Evolutionary conservation across 2,888 invertebrate species (phyloP), one percentile per base, ranked within the genome.

Genomic region (Lepidocyrtinus sp.): DNA sequence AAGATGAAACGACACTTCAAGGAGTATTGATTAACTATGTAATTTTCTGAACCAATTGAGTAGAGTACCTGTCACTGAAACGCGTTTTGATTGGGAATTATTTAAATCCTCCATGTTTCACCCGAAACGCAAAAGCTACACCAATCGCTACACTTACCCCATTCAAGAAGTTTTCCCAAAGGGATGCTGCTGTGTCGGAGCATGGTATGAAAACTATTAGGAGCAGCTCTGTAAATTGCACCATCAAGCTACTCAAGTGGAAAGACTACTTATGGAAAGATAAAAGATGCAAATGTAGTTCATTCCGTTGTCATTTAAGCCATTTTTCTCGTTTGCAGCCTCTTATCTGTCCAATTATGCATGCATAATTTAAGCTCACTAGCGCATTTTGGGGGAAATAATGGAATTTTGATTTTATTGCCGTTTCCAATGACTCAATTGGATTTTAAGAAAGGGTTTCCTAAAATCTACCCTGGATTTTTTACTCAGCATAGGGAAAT

Each of bases 191-290:
- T 68, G 68, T 75, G 68, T 69, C 75, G 71, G 71, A 65, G 76
- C n/a, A n/a, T 76, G 76, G 71, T 15, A 76, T 71, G 59, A 71
- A 70, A 71, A 75, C 65, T 76, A 59, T 76, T 76, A 59, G 50
- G 50, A 76, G 76, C 65, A 65, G 65, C 65, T 76, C 71, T 76
- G 24, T 55, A 55, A 76, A 55, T 76, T 76, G 76, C 65, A 26
- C 71, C 76, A 65, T 71, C 76, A 55, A 65, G 17, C 59, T 25
- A 27, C 71, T 76, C 76, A 65, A 76, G 76, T 71, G 71, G 71
- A 76, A 76, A 62, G 63, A 64, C 72, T 72, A 72, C 72, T 72
- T 72, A 72, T 75, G 70, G 59, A 46, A 63, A 69, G 72, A 36
- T 25, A 59, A 62, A 62, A 63, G 46, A 45, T 46, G 62, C 59